phyloP scores from a whole-genome alignment of 2,113 vertebrate genomes.

The Rutilus rutilus region DNA sequence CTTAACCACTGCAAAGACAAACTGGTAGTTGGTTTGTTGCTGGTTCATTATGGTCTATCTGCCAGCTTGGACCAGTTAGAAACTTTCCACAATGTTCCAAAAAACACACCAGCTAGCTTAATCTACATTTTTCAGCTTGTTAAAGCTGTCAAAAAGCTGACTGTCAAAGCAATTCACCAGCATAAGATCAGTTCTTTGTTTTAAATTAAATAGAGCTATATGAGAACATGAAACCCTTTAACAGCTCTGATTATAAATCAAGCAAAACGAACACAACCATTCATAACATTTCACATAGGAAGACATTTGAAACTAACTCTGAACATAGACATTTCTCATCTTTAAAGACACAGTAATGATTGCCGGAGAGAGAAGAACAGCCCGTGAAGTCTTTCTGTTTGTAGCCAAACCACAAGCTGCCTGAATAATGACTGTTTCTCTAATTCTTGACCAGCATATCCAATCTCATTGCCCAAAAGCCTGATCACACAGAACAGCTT shows the following conservation, averaged over 20 bases:
- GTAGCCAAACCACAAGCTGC: slow-evolving; percentile 34
- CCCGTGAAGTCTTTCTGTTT: slow-evolving; percentile 19
- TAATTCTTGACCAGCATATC: slow-evolving; percentile 53
- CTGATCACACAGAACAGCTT: slow-evolving; percentile 59
- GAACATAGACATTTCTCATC: slow-evolving; percentile 14
- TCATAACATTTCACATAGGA: neutral
- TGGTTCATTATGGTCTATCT: too few relatives aligned
- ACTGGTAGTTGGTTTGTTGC: neutral
- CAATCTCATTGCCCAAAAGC: slow-evolving; percentile 48
- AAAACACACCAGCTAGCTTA: neutral
- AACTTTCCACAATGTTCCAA: neutral
- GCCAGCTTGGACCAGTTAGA: neutral
- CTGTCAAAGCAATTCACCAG: neutral
- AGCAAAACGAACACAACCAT: neutral
- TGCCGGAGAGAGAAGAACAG: slow-evolving; percentile 7
- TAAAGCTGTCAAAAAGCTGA: too few relatives aligned
- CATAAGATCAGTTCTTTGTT: neutral
- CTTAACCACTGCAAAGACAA: neutral
- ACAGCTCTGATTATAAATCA: neutral
- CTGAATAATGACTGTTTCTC: slow-evolving; percentile 44
- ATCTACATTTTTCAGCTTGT: neutral
- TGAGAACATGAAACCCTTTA: neutral
- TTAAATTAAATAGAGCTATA: neutral
- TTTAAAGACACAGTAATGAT: slow-evolving; percentile 20
- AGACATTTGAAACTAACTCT: neutral